A percentile compares a stretch with the other conserved stretches of the same genome.
These are phyloP conservation scores for Carcina quercana DNA, from an alignment of 2,888 invertebrate genomes.

Conservation along the genomic window DNA sequence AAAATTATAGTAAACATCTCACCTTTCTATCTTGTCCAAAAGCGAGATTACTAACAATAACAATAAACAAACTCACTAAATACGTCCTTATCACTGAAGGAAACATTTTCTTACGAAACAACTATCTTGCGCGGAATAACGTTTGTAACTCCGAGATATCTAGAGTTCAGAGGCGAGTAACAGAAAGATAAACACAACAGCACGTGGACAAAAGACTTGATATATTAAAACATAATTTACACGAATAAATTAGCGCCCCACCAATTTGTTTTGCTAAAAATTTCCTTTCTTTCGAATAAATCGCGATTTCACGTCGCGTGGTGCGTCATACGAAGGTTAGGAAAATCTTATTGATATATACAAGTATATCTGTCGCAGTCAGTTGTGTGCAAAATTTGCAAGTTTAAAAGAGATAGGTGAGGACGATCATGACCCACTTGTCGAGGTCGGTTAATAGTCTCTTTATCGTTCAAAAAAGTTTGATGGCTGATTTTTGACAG, in stretches of 20 bases:
- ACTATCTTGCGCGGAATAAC: slow-evolving; percentile 25
- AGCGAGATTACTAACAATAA: slow-evolving; percentile 30
- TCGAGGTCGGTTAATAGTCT: too few relatives aligned
- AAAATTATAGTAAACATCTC: slow-evolving; percentile 17
- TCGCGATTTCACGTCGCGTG: slow-evolving; percentile 2
- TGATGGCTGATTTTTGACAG: too few relatives aligned
- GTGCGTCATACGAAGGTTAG: not conserved
- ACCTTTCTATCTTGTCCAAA: slow-evolving; percentile 56
- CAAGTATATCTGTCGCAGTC: too few relatives aligned
- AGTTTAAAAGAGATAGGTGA: too few relatives aligned
- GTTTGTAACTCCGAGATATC: slow-evolving; percentile 23
- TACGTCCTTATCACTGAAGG: slow-evolving; percentile 40
- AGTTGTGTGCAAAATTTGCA: too few relatives aligned
- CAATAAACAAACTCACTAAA: slow-evolving; percentile 32
- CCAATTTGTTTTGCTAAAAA: not conserved
- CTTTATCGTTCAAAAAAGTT: too few relatives aligned
- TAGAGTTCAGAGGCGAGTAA: too few relatives aligned
- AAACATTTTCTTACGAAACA: slow-evolving; percentile 35
- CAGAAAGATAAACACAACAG: not conserved
- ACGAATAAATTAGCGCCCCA: not conserved
- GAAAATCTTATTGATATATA: too few relatives aligned
- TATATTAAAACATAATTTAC: not conserved
- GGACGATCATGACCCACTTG: too few relatives aligned
- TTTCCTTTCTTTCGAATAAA: slow-evolving; percentile 2
- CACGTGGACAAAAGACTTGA: not conserved